Conservation (phyloP, 2,113 vertebrate genomes). For the Sminthopsis crassicaudata region DNA sequence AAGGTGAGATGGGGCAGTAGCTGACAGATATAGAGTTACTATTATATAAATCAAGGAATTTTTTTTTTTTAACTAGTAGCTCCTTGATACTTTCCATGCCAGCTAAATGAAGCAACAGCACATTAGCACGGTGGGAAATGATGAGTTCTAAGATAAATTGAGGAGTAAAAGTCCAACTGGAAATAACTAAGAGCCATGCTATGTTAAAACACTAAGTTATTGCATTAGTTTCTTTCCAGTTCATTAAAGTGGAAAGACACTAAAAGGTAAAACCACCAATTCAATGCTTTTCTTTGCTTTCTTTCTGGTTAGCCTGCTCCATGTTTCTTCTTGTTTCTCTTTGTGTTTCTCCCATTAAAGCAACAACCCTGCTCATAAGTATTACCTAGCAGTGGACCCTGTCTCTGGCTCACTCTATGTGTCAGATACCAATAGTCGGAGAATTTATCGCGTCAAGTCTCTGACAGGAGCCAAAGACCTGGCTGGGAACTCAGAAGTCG, state of each 20-base stretch:
- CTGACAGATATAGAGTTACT: neutral
- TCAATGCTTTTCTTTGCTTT: slow-evolving; percentile 17
- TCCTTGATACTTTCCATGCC: neutral
- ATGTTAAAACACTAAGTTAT: slow-evolving; percentile 40
- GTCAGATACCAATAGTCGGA: slow-evolving; percentile 96
- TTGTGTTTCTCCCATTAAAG: slow-evolving; percentile 85
- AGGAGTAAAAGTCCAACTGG: slow-evolving; percentile 43
- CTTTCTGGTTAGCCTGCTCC: neutral
- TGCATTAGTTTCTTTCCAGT: slow-evolving; percentile 79
- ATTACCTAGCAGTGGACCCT: slow-evolving; percentile 98
- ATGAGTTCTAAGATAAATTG: neutral
- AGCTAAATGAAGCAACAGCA: neutral
- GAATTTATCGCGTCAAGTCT: slow-evolving; percentile 93
- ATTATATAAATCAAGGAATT: neutral
- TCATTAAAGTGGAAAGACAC: slow-evolving; percentile 78
- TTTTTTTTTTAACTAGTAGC: slow-evolving; percentile 2
- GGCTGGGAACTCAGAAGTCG: slow-evolving; percentile 94
- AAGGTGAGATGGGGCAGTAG: neutral
- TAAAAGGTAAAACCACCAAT: neutral
- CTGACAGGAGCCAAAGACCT: slow-evolving; percentile 91
- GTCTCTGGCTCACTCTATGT: slow-evolving; percentile 95
- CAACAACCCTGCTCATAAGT: slow-evolving; percentile 98
- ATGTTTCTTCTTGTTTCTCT: slow-evolving; percentile 65
- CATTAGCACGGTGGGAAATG: neutral
- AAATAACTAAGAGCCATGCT: slow-evolving; percentile 60